These are phyloP conservation scores for Andrena hattorfiana DNA, from an alignment of 2,888 invertebrate genomes.

Conservation along the genomic window DNA sequence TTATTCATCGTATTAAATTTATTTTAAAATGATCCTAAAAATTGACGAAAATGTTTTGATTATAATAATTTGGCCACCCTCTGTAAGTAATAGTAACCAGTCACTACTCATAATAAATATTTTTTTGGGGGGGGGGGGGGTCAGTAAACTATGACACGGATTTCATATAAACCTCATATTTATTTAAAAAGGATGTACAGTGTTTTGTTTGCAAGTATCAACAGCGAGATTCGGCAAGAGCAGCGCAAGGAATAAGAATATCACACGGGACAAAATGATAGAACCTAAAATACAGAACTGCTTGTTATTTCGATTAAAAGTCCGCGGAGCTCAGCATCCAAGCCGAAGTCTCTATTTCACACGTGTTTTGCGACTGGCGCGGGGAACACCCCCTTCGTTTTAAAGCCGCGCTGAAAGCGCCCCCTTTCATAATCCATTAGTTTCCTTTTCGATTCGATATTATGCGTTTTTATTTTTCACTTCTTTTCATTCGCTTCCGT, in stretches of 20 bases:
- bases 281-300: conserved; percentile 52
- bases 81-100: not conserved
- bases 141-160: not conserved
- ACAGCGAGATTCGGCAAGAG: conserved; percentile 84
- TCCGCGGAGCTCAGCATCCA: conserved; percentile 57
- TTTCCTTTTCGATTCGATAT: conserved; percentile 32
- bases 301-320: conserved; percentile 39
- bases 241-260: conserved; percentile 83
- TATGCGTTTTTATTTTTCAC: conserved; percentile 66
- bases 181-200: conserved; percentile 85
- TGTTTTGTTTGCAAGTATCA: conserved; percentile 83
- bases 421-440: conserved; percentile 39
- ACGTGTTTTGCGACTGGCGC: conserved; percentile 36
- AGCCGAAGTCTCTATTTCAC: conserved; percentile 57
- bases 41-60: too few species aligned
- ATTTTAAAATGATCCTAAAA: too few species aligned
- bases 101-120: not conserved
- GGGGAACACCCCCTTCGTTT: conserved; percentile 38
- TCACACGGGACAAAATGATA: conserved; percentile 79
- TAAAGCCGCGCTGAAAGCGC: conserved; percentile 60
- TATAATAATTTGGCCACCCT: too few species aligned
- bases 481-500: conserved; percentile 60
- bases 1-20: too few species aligned
- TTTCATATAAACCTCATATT: conserved; percentile 84
- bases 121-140: not conserved